Evolutionary conservation across 1,140 invertebrate genomes (phyloP).

Genomic region (Lanistes nyassanus): DNA sequence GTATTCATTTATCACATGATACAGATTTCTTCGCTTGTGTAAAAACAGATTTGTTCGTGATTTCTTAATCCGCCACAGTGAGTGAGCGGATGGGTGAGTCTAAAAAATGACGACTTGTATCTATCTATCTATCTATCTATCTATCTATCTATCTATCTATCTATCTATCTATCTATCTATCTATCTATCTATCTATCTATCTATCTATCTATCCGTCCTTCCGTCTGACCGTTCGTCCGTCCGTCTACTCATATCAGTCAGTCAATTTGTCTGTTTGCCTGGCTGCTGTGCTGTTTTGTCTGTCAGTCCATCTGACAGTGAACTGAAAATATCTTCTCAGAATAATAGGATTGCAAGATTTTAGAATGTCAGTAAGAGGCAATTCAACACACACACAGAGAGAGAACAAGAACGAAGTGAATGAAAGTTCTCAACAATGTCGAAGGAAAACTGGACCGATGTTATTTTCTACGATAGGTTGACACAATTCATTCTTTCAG

Average conservation of each 20-base stretch:
- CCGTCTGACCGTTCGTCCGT: neutral
- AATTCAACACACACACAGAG: neutral
- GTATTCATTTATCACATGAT: no score
- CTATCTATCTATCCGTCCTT: neutral
- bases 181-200: slow-evolving; percentile 1
- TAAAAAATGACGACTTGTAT: no score
- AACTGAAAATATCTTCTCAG: neutral
- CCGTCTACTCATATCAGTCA: no score
- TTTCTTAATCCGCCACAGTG: no score
- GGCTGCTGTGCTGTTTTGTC: neutral
- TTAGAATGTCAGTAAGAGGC: neutral
- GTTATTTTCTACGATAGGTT: neutral
- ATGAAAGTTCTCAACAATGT: neutral
- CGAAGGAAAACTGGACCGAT: neutral
- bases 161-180: neutral
- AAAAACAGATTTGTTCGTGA: no score
- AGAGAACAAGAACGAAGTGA: neutral
- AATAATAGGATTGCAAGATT: neutral
- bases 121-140: no score
- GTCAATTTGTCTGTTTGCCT: slow-evolving; percentile 2
- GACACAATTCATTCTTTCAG: neutral
- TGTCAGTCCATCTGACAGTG: neutral
- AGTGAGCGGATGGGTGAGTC: no score
- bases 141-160: slow-evolving; percentile 1
- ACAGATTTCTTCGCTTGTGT: no score